Conservation (phyloP, 2,797 vertebrate species). For the Characodon lateralis region DNA sequence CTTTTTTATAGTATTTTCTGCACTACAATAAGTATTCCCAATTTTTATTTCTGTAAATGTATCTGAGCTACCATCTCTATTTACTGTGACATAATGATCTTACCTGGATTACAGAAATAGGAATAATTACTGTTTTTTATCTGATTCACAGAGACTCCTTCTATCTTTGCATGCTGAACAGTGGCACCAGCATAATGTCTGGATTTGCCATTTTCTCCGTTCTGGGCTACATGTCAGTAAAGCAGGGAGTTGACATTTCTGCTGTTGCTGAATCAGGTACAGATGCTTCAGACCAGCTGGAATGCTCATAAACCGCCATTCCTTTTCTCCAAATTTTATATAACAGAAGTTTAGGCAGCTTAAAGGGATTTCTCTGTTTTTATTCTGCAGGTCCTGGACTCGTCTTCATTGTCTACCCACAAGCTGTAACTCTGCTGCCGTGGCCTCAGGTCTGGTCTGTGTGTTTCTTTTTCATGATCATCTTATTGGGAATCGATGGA, state of each 20-base stretch:
- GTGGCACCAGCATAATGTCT: slow-evolving; percentile 76
- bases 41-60: background rate
- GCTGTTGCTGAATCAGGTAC: slow-evolving; percentile 77
- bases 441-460: slow-evolving; percentile 75
- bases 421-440: slow-evolving; percentile 77
- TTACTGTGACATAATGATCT: background rate
- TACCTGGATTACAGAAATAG: background rate
- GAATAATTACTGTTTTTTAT: slow-evolving; percentile 11
- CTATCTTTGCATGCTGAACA: slow-evolving; percentile 78
- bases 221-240: slow-evolving; percentile 78
- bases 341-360: background rate
- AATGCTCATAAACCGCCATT: background rate
- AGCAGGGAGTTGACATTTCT: slow-evolving; percentile 72
- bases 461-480: slow-evolving; percentile 79
- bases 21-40: background rate
- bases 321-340: background rate
- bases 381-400: slow-evolving; percentile 74
- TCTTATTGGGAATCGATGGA: slow-evolving; percentile 76
- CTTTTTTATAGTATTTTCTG: background rate
- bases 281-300: background rate
- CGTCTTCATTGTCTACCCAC: slow-evolving; percentile 79
- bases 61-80: background rate
- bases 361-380: slow-evolving; percentile 3
- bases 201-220: slow-evolving; percentile 82
- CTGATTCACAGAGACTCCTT: slow-evolving; percentile 75